phyloP scores from a whole-genome alignment of 2,113 vertebrate genomes.

The Protobothrops flavoviridis region DNA sequence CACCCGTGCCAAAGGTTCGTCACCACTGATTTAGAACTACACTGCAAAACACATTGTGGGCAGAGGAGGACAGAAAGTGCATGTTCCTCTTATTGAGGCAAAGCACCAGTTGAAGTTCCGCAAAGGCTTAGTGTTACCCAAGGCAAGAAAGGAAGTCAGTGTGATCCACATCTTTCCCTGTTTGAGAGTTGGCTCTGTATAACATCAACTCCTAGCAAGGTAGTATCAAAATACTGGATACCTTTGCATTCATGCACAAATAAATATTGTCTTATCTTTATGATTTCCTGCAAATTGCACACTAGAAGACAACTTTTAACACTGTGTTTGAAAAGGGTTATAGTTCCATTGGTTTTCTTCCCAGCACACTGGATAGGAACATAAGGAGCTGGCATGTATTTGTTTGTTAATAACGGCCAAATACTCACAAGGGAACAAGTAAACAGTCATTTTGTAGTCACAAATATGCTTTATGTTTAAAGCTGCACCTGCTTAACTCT shows the following conservation, averaged over 20 bases:
- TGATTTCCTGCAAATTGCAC: background rate
- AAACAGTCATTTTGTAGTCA: constrained; percentile 60
- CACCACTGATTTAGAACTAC: background rate
- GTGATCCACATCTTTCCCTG: background rate
- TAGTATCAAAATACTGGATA: background rate
- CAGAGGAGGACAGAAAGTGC: background rate
- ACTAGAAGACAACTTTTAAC: background rate
- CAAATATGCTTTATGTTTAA: constrained; percentile 67
- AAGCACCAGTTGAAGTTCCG: background rate
- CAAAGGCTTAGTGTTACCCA: background rate
- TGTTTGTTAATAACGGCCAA: constrained; percentile 51
- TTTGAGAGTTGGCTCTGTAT: background rate
- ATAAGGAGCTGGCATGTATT: constrained; percentile 47
- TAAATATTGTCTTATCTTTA: background rate
- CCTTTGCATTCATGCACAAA: background rate
- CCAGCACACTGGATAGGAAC: background rate
- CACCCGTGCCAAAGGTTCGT: too few species aligned
- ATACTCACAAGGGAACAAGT: constrained; percentile 47
- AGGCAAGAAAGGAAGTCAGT: background rate
- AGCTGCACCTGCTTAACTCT: constrained; percentile 61
- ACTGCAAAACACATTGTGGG: background rate
- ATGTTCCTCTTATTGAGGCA: background rate
- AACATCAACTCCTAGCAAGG: background rate
- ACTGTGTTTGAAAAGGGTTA: background rate
- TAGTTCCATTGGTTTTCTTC: constrained; percentile 3